Evolutionary conservation across 2,113 vertebrate species (phyloP).

Genomic region (Uropsilus gracilis): DNA sequence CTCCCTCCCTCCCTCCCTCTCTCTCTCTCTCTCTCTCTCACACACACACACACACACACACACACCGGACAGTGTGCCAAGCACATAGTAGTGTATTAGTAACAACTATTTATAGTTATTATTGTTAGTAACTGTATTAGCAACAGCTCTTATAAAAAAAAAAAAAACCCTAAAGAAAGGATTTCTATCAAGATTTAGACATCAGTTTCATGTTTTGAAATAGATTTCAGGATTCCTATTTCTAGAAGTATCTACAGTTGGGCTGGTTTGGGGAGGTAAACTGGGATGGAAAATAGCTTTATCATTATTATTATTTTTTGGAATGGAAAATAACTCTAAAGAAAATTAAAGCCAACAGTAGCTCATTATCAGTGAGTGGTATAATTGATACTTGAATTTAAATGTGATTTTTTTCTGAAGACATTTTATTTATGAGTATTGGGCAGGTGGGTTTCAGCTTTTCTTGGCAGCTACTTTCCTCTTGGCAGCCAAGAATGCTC

Average conservation of each 20-base stretch:
- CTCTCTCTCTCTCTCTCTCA: not conserved
- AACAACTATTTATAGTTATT: too few relatives aligned
- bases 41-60: not conserved
- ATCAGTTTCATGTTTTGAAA: constrained; percentile 27
- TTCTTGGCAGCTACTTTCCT: too few relatives aligned
- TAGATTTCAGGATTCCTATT: not conserved
- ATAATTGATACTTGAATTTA: not conserved
- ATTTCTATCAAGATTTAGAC: constrained; percentile 27
- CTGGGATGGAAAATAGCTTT: not conserved
- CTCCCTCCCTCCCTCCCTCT: too few relatives aligned
- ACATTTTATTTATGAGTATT: too few relatives aligned
- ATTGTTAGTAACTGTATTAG: not conserved
- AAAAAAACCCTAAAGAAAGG: constrained; percentile 22
- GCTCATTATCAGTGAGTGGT: not conserved
- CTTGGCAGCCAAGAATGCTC: too few relatives aligned
- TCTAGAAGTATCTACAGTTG: not conserved
- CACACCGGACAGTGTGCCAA: not conserved
- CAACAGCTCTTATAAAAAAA: constrained; percentile 36
- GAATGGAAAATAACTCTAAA: not conserved
- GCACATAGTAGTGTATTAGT: not conserved
- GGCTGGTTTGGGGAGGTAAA: constrained; percentile 6
- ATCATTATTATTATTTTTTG: too few relatives aligned
- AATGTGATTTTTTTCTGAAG: not conserved
- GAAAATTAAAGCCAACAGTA: not conserved
- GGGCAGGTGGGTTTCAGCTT: too few relatives aligned